phyloP scores from a whole-genome alignment of 2,797 vertebrate species.

The Anguilla pacifica region DNA sequence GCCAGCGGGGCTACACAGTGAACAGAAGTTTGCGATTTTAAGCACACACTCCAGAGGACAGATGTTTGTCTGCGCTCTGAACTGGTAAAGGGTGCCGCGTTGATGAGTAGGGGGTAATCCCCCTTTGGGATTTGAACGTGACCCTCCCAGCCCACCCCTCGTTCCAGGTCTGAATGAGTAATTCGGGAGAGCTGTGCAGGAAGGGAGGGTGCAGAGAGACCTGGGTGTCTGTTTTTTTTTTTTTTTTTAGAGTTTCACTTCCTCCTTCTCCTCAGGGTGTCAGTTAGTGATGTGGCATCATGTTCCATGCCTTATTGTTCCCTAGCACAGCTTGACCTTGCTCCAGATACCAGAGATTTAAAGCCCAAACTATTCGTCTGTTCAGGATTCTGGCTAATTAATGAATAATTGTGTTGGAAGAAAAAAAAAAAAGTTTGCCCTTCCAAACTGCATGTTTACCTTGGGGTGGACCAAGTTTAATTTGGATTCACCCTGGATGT shows the following conservation, averaged over 20 bases:
- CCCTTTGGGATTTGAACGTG: background rate
- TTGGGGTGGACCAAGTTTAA: background rate
- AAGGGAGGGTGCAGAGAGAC: background rate
- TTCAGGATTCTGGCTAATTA: background rate
- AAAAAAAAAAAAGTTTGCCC: background rate
- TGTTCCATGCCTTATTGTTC: background rate
- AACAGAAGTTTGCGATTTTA: background rate
- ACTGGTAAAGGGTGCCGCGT: background rate
- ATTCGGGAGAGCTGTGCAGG: background rate
- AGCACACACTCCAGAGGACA: background rate
- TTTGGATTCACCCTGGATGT: background rate
- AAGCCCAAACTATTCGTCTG: background rate
- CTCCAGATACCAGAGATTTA: background rate
- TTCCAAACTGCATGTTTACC: background rate
- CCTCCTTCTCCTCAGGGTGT: background rate
- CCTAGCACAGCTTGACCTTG: background rate
- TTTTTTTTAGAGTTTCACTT: background rate
- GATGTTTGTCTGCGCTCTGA: background rate
- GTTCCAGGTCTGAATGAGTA: background rate
- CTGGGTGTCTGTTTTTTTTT: background rate
- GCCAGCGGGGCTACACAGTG: background rate
- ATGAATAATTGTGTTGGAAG: background rate
- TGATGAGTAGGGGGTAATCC: too few relatives aligned
- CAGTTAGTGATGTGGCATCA: background rate
- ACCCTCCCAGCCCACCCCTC: too few relatives aligned